These are phyloP conservation scores for Digitonthophagus gazella DNA, from an alignment of 2,888 invertebrate genomes.

Conservation along the genomic window DNA sequence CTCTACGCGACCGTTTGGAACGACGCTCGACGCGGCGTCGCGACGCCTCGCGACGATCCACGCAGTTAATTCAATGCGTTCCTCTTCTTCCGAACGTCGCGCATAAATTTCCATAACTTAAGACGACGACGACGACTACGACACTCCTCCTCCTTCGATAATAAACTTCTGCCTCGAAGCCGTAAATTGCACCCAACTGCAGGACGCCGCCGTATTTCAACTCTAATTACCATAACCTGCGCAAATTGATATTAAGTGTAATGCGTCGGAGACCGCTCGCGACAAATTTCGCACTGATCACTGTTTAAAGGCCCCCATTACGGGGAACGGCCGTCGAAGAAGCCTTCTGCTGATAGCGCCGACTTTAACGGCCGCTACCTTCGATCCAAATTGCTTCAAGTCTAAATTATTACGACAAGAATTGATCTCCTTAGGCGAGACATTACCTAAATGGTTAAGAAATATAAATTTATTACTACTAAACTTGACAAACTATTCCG, in stretches of 20 bases:
- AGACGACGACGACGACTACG: background rate
- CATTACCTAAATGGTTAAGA: too few species aligned
- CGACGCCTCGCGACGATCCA: too few species aligned
- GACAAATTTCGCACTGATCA: slow-evolving; percentile 8
- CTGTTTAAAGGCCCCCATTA: slow-evolving; percentile 8
- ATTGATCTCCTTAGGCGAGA: too few species aligned
- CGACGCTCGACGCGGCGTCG: background rate
- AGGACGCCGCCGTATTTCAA: slow-evolving; percentile 14
- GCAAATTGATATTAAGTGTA: slow-evolving; percentile 18
- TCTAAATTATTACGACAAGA: background rate
- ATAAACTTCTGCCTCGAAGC: slow-evolving; percentile 5
- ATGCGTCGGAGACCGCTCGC: slow-evolving; percentile 5
- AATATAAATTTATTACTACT: too few species aligned
- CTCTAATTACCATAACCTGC: slow-evolving; percentile 13
- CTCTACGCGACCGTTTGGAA: background rate
- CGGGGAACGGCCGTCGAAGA: background rate
- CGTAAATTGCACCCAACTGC: slow-evolving; percentile 13
- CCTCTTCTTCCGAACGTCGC: too few species aligned
- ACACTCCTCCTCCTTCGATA: slow-evolving; percentile 11
- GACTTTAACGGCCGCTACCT: background rate
- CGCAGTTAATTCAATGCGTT: too few species aligned
- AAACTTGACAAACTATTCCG: too few species aligned
- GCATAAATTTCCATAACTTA: slow-evolving; percentile 14
- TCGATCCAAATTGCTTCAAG: background rate
- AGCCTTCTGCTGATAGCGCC: background rate